Percentiles rank a stretch among this genome's conserved stretches.
Evolutionary conservation across 2,113 vertebrate species (phyloP).

Genomic region (Nothoprocta pentlandii): DNA sequence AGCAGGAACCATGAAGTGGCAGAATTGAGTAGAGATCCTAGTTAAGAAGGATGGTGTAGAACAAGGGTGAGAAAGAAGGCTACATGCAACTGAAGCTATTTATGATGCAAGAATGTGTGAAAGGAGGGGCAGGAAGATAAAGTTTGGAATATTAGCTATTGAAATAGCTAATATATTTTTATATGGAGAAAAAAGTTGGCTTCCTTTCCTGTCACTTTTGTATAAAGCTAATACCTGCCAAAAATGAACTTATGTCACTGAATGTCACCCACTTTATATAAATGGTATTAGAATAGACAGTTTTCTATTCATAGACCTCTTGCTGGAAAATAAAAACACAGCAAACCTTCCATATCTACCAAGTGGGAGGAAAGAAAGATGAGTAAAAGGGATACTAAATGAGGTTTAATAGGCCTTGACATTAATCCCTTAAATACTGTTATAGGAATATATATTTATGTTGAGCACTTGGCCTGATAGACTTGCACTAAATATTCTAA

Average conservation of each 20-base stretch:
- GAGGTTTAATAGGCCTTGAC: not conserved
- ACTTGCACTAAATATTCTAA: not conserved
- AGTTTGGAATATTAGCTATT: not conserved
- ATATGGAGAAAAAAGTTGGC: not conserved
- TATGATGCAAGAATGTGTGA: not conserved
- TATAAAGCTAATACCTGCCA: not conserved
- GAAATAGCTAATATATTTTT: not conserved
- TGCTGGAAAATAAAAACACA: not conserved
- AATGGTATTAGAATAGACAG: not conserved
- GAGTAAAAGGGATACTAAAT: not conserved
- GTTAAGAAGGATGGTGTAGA: not conserved
- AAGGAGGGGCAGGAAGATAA: not conserved
- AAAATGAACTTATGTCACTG: not conserved
- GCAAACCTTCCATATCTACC: not conserved
- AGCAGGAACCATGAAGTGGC: not conserved
- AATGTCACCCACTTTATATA: not conserved
- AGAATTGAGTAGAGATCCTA: not conserved
- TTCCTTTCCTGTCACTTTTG: not conserved
- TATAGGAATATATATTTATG: not conserved
- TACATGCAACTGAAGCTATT: not conserved
- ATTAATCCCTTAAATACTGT: not conserved
- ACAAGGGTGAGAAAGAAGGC: not conserved
- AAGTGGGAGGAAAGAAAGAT: not conserved
- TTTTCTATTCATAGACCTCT: not conserved
- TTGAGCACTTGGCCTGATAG: not conserved